phyloP scores from a whole-genome alignment of 1,140 invertebrate genomes.

The Cotesia chilonis region DNA sequence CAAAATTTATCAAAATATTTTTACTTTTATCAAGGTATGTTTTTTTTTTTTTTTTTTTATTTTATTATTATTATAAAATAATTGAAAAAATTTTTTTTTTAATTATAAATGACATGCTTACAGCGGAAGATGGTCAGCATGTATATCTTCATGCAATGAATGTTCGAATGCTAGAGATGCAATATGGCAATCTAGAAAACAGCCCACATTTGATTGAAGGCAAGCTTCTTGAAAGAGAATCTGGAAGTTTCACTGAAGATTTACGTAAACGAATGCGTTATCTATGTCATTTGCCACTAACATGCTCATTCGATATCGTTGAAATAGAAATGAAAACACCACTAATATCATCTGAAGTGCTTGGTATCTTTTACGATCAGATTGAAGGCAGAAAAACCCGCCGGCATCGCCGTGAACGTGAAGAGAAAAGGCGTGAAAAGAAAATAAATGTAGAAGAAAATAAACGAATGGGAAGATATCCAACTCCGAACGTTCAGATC shows the following conservation, averaged over 20 bases:
- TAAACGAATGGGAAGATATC: constrained; percentile 73
- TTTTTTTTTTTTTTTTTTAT: constrained; percentile 28
- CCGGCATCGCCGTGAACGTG: constrained; percentile 71
- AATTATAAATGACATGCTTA: constrained; percentile 48
- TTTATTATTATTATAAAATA: background rate
- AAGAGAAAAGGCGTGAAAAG: constrained; percentile 76
- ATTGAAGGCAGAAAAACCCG: constrained; percentile 71
- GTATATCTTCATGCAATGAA: constrained; percentile 93
- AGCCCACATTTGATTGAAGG: constrained; percentile 79
- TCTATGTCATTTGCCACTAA: constrained; percentile 87
- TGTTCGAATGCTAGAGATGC: constrained; percentile 85
- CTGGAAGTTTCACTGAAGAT: constrained; percentile 83
- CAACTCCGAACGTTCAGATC: constrained; percentile 68
- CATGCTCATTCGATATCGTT: constrained; percentile 88
- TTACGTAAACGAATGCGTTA: constrained; percentile 81
- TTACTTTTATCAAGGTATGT: constrained; percentile 88
- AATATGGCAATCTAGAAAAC: constrained; percentile 83
- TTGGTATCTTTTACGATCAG: constrained; percentile 76
- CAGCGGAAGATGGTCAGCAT: constrained; percentile 88
- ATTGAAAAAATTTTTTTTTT: background rate
- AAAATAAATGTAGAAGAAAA: constrained; percentile 78
- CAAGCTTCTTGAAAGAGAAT: constrained; percentile 84
- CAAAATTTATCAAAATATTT: constrained; percentile 68
- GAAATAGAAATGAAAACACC: constrained; percentile 84
- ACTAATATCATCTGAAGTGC: constrained; percentile 73